Percentiles rank a stretch among this genome's conserved stretches.
Evolutionary conservation across 2,888 invertebrate genomes (phyloP).

Genomic region (Cephus rjabovi): DNA sequence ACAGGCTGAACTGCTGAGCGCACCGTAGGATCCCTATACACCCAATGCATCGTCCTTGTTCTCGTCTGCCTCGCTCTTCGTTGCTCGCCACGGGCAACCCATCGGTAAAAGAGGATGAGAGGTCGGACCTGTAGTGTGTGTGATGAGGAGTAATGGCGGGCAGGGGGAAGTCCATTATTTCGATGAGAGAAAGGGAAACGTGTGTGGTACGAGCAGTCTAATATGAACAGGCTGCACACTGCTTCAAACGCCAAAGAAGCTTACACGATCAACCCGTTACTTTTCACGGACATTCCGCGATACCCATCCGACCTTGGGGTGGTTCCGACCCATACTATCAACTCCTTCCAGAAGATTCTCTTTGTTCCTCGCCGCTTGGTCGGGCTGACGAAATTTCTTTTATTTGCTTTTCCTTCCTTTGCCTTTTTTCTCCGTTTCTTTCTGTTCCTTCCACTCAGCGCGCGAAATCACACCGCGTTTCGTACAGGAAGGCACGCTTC

Average conservation of each 20-base stretch:
- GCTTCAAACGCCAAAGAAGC: constrained; percentile 14
- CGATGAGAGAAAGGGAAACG: constrained; percentile 2
- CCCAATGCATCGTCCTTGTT: not conserved
- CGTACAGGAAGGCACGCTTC: not conserved
- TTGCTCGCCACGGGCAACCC: not conserved
- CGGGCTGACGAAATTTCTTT: not conserved
- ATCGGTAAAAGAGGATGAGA: not conserved
- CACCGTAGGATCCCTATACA: not conserved
- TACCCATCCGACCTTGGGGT: constrained; percentile 27
- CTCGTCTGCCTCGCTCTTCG: not conserved
- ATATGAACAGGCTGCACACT: constrained; percentile 7
- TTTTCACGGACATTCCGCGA: constrained; percentile 26
- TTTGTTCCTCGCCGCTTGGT: not conserved
- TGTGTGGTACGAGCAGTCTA: not conserved
- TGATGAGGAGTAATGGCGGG: not conserved
- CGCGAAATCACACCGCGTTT: not conserved
- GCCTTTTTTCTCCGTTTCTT: not conserved
- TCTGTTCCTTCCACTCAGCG: not conserved
- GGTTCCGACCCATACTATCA: constrained; percentile 22
- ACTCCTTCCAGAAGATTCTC: constrained; percentile 13
- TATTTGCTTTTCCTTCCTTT: not conserved
- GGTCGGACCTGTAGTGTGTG: not conserved
- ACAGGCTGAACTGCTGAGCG: not conserved
- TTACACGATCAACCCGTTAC: constrained; percentile 17
- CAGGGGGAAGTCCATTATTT: constrained; percentile 5